Conservation (phyloP, 2,113 vertebrate species). For the Pionites leucogaster region DNA sequence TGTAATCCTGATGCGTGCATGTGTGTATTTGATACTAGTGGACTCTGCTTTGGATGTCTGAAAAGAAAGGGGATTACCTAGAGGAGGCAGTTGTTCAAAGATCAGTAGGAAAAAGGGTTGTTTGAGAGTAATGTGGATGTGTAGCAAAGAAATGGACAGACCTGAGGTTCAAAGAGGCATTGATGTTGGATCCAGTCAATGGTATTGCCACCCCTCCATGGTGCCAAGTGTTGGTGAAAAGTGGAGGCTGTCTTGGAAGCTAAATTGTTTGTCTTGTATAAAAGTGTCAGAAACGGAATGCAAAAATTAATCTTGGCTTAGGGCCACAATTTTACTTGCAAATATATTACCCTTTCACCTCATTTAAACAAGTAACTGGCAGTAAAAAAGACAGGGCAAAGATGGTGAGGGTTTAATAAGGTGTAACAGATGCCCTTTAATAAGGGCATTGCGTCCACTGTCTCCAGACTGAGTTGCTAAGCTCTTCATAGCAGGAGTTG, state of each 20-base stretch:
- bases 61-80: neutral
- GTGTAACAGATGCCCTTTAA: neutral
- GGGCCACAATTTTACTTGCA: neutral
- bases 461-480: neutral
- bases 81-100: neutral
- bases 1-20: neutral
- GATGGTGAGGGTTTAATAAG: neutral
- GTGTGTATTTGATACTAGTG: neutral
- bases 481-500: neutral
- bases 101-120: neutral
- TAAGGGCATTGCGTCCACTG: accelerated
- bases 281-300: neutral
- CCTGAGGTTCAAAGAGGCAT: neutral
- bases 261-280: neutral
- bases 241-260: neutral
- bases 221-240: neutral
- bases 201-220: accelerated
- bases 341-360: neutral
- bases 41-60: neutral
- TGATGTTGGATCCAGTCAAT: accelerated
- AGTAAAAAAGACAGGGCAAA: neutral
- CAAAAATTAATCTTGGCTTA: neutral
- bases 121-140: neutral
- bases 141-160: neutral
- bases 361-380: neutral